Conservation (phyloP, 2,113 vertebrate genomes). For the Azemiops feae region DNA sequence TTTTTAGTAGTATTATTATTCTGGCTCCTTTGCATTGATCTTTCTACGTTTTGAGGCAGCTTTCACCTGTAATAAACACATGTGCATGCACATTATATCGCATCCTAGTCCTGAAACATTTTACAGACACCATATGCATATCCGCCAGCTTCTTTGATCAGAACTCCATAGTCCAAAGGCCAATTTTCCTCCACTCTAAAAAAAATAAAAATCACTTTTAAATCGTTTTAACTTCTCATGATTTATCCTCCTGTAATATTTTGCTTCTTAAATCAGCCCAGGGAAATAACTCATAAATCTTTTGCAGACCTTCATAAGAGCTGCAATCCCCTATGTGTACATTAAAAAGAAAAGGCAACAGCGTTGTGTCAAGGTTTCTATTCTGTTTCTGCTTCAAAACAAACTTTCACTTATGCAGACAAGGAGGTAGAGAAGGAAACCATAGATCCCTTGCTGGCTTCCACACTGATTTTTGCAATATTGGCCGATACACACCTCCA, state of each 20-base stretch:
- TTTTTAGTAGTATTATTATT: not conserved
- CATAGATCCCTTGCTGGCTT: too few species aligned
- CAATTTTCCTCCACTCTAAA: not conserved
- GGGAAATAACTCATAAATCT: rapidly evolving
- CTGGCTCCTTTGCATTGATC: not conserved
- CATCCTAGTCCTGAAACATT: not conserved
- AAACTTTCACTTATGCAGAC: not conserved
- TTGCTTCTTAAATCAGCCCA: not conserved
- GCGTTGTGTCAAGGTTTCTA: not conserved
- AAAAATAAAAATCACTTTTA: not conserved
- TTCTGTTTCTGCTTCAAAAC: slow-evolving; percentile 5
- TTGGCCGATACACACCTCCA: not conserved
- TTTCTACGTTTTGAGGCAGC: not conserved
- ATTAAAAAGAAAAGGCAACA: slow-evolving; percentile 29
- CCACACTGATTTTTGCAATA: not conserved
- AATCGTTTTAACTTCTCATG: not conserved
- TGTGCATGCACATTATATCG: not conserved
- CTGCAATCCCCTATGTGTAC: slow-evolving; percentile 22
- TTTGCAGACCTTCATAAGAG: slow-evolving; percentile 6
- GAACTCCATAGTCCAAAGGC: not conserved
- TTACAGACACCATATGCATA: not conserved
- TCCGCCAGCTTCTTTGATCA: not conserved
- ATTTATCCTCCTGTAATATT: not conserved
- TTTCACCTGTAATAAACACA: not conserved
- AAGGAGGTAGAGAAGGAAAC: rapidly evolving